Base-by-base conservation (phyloP, 2,113 vertebrate genomes). In the Otolemur garnettii region DNA sequence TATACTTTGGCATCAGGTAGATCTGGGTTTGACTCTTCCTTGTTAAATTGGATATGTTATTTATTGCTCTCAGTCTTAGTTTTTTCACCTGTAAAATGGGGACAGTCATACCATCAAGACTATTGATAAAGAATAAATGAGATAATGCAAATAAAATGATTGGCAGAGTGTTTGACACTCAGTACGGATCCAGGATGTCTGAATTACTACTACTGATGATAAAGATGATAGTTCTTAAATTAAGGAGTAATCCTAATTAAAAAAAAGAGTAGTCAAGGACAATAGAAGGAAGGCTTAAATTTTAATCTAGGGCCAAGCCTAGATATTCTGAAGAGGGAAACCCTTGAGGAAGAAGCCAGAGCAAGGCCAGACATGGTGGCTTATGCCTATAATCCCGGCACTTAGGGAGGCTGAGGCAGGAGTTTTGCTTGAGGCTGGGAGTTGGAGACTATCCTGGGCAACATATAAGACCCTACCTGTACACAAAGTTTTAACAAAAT, bases 301-400 rank as follows among this genome's bases (percentile, higher is more conserved):
- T 96, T 93, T 87, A 72, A 59, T 81, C 30, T 33, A n/a, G 2
- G 4, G 3, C 86, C 90, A 95, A 89, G 59, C 26, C 72, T 50
- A 91, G 33, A 53, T 69, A 45, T 30, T 91, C 10, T 11, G 87
- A 57, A 93, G 33, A 90, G 78, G 87, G 62, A 94, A 66, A 87
- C 8, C 5, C 5, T 64, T 5, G 33, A 24, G 17, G 28, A 75
- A 50, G 74, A 79, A 89, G 12, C 42, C 42, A 74, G 81, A 79
- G 22, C 26, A 26, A 64, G 24, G 24, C 62, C 28, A 26, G 62
- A 26, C 24, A 12, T 24, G 10, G 26, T 64, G 62, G 62, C 26
- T 28, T 11, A 64, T 24, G 26, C 4, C 9, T 64, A 11, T 64
- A 64, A 64, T 64, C 62, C 24, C 62, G 28, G 62, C 62, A 64